Percentiles rank a stretch among this genome's conserved stretches.
These are phyloP conservation scores for Drosophila heteroneura DNA, from an alignment of 2,888 invertebrate genomes.

Conservation along the genomic window DNA sequence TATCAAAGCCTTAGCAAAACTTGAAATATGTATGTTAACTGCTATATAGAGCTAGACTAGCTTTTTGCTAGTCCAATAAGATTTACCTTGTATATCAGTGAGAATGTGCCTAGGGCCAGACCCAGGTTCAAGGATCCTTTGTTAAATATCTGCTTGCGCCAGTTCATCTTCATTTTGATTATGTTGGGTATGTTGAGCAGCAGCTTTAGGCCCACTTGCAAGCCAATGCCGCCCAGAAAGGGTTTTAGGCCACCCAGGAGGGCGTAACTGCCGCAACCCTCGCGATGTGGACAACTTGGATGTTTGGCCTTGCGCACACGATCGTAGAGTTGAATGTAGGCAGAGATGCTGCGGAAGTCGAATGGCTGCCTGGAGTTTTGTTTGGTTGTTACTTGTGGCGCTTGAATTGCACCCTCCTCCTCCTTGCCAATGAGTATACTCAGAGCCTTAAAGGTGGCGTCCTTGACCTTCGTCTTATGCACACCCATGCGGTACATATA, in stretches of 20 bases:
- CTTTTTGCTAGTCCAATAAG: not conserved
- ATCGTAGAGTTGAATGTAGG: conserved; percentile 66
- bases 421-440: conserved; percentile 88
- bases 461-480: conserved; percentile 85
- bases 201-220: conserved; percentile 87
- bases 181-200: conserved; percentile 87
- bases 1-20: not conserved
- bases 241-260: conserved; percentile 86
- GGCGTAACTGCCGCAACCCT: conserved; percentile 88
- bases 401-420: conserved; percentile 85
- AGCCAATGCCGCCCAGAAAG: conserved; percentile 87
- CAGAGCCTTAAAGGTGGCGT: conserved; percentile 87
- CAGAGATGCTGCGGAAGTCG: conserved; percentile 51
- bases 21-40: not conserved
- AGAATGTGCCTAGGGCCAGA: conserved; percentile 89
- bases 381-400: conserved; percentile 14
- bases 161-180: conserved; percentile 86
- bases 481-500: conserved; percentile 87
- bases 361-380: conserved; percentile 29
- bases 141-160: conserved; percentile 86
- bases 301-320: conserved; percentile 80
- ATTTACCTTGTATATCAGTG: conserved; percentile 88
- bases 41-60: too few relatives aligned
- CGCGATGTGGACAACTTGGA: conserved; percentile 87
- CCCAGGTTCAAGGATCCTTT: conserved; percentile 87